These are phyloP conservation scores for Nephrotoma flavescens DNA, from an alignment of 2,888 invertebrate species.

Conservation along the genomic window DNA sequence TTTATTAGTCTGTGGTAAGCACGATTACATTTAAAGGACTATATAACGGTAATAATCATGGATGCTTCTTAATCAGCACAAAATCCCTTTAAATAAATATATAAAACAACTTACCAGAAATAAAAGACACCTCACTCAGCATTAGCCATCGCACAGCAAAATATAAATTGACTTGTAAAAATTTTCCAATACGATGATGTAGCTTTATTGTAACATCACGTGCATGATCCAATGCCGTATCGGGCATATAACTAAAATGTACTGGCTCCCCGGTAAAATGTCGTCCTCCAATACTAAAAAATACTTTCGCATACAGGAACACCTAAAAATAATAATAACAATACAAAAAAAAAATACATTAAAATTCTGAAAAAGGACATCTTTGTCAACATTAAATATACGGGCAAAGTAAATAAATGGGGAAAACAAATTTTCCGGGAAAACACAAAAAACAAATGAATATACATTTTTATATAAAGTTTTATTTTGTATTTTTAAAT, in stretches of 20 bases:
- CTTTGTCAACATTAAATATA: neutral
- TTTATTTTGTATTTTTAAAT: neutral
- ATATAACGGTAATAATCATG: neutral
- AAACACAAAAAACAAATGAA: neutral
- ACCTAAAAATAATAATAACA: constrained; percentile 37
- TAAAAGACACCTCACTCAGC: constrained; percentile 72
- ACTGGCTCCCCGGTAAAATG: constrained; percentile 57
- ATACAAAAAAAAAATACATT: constrained; percentile 1
- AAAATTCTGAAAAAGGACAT: neutral
- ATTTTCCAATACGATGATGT: constrained; percentile 58
- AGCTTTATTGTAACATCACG: constrained; percentile 69
- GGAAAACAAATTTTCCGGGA: neutral
- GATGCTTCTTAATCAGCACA: neutral
- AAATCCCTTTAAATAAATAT: constrained; percentile 11
- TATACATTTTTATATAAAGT: neutral
- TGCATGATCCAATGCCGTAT: constrained; percentile 58
- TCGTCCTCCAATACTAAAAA: constrained; percentile 58
- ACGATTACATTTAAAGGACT: neutral
- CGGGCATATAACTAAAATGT: constrained; percentile 61
- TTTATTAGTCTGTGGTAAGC: neutral
- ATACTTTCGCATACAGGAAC: constrained; percentile 61
- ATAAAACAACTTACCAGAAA: constrained; percentile 44
- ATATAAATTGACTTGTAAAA: constrained; percentile 59
- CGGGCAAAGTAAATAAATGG: neutral
- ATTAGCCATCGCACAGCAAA: constrained; percentile 74